Conservation (phyloP, 2,113 vertebrate genomes). For the Clarias batrachus region DNA sequence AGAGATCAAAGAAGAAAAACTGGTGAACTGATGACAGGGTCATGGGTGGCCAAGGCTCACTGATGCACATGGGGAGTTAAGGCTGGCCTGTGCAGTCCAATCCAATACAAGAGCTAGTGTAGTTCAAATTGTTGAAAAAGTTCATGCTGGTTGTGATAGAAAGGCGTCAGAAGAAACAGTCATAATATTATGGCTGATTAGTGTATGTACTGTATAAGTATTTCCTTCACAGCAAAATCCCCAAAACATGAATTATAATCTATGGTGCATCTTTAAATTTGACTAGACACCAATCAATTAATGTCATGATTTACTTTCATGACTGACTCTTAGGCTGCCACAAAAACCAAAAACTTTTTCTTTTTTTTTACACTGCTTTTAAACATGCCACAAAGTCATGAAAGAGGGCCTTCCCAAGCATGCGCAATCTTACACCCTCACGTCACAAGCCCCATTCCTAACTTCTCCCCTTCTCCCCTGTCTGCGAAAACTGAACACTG, state of each 20-base stretch:
- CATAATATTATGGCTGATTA: no score
- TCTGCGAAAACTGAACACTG: conserved; percentile 42
- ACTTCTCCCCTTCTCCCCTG: background rate
- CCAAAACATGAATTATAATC: background rate
- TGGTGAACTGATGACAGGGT: no score
- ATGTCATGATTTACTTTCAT: background rate
- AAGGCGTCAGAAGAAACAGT: no score
- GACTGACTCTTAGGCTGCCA: background rate
- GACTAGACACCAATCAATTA: background rate
- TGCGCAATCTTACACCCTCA: conserved; percentile 36
- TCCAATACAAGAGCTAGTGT: no score
- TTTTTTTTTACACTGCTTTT: background rate
- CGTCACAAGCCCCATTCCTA: background rate
- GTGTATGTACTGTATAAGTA: background rate
- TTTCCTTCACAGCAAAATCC: background rate
- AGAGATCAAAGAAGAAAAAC: no score
- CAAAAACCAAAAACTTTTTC: background rate
- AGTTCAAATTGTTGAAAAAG: no score
- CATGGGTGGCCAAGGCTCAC: no score
- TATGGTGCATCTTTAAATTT: background rate
- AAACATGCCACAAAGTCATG: background rate
- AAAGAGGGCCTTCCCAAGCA: background rate
- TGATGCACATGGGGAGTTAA: no score
- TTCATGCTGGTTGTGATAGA: no score
- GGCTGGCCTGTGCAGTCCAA: no score